These are phyloP conservation scores for Ornithoptera alexandrae DNA, from an alignment of 2,888 invertebrate species.

Conservation along the genomic window DNA sequence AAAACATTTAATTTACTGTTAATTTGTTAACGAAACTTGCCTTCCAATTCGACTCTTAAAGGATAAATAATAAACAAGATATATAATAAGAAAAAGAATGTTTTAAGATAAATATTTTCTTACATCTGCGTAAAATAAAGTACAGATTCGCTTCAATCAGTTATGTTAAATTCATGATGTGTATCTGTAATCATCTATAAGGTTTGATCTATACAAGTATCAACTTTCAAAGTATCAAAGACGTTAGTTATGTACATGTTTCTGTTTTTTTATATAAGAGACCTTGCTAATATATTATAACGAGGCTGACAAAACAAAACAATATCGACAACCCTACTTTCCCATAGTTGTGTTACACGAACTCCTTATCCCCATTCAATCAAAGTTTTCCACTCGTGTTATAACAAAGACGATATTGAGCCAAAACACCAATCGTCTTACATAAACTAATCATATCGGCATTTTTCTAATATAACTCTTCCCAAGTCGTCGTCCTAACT, in stretches of 20 bases:
- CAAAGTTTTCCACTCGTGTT: constrained; percentile 19
- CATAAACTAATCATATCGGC: constrained; percentile 18
- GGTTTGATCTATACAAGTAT: too few species aligned
- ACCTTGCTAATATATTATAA: neutral
- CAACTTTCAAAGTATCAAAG: neutral
- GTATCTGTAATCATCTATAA: too few species aligned
- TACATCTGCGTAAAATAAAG: too few species aligned
- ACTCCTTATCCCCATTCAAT: constrained; percentile 25
- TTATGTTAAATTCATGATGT: too few species aligned
- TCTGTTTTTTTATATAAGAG: neutral
- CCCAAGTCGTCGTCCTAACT: constrained; percentile 8
- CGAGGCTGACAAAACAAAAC: neutral
- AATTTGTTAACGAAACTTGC: too few species aligned
- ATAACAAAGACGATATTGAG: constrained; percentile 17
- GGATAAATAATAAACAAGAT: too few species aligned
- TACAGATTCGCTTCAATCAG: too few species aligned
- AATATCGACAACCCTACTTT: constrained; percentile 17
- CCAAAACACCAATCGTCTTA: constrained; percentile 10
- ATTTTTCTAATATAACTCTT: constrained; percentile 15
- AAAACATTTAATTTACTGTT: too few species aligned
- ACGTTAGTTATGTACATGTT: neutral
- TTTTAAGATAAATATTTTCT: too few species aligned
- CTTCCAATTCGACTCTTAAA: too few species aligned
- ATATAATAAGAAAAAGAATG: too few species aligned
- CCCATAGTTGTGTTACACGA: constrained; percentile 18